phyloP scores from a whole-genome alignment of 2,888 invertebrate genomes.

The Chrysina gloriosa region DNA sequence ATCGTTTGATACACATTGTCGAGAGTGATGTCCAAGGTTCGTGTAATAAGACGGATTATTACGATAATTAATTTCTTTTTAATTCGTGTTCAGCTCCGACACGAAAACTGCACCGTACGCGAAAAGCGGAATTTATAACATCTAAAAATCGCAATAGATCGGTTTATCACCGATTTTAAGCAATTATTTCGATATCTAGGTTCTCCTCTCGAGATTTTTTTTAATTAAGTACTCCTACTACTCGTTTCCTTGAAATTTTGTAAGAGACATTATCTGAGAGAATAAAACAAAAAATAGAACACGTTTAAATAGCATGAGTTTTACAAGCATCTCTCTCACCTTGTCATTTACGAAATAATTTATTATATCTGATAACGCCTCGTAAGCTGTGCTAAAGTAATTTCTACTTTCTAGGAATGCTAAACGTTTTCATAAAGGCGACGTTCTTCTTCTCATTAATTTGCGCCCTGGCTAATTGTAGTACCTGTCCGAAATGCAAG shows the following conservation, averaged over 20 bases:
- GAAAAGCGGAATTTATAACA: neutral
- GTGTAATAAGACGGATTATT: neutral
- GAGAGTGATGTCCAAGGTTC: slow-evolving; percentile 5
- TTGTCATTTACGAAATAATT: neutral
- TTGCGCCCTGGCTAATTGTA: slow-evolving; percentile 15
- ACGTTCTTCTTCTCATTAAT: slow-evolving; percentile 1
- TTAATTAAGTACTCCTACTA: no score
- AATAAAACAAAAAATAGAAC: no score
- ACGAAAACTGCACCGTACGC: neutral
- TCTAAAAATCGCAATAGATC: no score
- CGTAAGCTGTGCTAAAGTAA: neutral
- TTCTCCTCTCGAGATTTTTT: no score
- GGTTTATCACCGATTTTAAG: no score
- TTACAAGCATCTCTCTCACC: no score
- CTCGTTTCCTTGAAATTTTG: no score
- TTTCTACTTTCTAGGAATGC: slow-evolving; percentile 18
- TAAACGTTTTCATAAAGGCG: neutral
- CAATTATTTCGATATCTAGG: no score
- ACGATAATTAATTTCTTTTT: slow-evolving; percentile 20
- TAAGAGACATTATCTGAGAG: no score
- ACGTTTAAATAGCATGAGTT: no score
- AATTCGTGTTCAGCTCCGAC: neutral
- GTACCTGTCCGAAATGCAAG: slow-evolving; percentile 48
- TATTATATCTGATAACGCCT: neutral
- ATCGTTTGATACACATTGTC: no score